Conservation (phyloP, 2,888 invertebrate species). For the Nebria salina region DNA sequence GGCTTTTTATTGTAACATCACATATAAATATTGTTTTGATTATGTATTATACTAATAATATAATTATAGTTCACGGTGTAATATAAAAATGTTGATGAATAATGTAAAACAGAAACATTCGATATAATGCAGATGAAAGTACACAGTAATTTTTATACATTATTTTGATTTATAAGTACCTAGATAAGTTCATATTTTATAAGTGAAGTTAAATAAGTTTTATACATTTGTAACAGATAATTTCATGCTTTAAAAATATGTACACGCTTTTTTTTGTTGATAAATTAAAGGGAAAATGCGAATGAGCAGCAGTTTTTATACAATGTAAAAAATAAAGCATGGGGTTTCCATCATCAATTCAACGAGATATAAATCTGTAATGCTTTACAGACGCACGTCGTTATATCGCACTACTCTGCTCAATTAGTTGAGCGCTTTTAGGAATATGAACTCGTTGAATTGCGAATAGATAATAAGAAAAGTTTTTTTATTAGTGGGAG, state of each 20-base stretch:
- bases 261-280: constrained; percentile 12
- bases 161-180: background rate
- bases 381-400: too few species aligned
- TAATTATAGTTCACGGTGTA: constrained; percentile 40
- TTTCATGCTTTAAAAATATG: constrained; percentile 17
- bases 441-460: too few species aligned
- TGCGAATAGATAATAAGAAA: background rate
- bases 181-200: background rate
- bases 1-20: constrained; percentile 51
- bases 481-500: background rate
- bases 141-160: constrained; percentile 12
- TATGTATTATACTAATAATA: constrained; percentile 42
- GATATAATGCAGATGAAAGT: background rate
- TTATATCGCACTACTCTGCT: too few species aligned
- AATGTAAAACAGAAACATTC: constrained; percentile 37
- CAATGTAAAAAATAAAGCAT: too few species aligned
- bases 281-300: too few species aligned
- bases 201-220: background rate
- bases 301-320: too few species aligned
- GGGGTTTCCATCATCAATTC: too few species aligned
- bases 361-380: too few species aligned
- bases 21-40: constrained; percentile 48
- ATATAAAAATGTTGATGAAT: constrained; percentile 39
- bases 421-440: too few species aligned
- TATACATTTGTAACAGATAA: constrained; percentile 15